A percentile compares a stretch with the other conserved stretches of the same genome.
Evolutionary conservation across 2,888 invertebrate genomes (phyloP).

Genomic region (Lithodes maja): DNA sequence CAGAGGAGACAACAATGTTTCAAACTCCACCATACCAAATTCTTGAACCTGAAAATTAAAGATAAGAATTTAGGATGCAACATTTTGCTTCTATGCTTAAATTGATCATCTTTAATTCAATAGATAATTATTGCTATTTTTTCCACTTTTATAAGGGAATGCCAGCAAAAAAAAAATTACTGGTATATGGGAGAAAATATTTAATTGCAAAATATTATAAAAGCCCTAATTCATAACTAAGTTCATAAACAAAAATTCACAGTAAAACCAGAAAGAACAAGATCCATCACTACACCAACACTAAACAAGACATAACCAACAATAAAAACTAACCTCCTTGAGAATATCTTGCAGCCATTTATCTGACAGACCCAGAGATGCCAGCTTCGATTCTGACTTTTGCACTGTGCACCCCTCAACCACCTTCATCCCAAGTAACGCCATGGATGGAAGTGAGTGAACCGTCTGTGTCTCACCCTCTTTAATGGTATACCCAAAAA

Average conservation of each 20-base stretch:
- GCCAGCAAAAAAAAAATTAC: too few relatives aligned
- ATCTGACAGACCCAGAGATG: neutral
- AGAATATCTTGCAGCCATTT: slow-evolving; percentile 8
- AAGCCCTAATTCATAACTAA: too few relatives aligned
- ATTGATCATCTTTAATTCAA: too few relatives aligned
- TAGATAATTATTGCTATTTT: neutral
- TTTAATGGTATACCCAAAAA: slow-evolving; percentile 33
- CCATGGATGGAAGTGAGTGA: slow-evolving; percentile 24
- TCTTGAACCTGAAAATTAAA: neutral
- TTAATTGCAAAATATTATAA: too few relatives aligned
- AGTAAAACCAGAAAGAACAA: too few relatives aligned
- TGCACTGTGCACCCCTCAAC: neutral
- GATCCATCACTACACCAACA: neutral
- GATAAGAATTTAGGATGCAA: slow-evolving; percentile 1
- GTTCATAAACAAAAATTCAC: too few relatives aligned
- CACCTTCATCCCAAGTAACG: slow-evolving; percentile 26
- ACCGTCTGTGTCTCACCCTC: slow-evolving; percentile 31
- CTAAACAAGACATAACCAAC: neutral
- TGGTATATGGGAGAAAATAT: too few relatives aligned
- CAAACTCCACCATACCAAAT: slow-evolving; percentile 14
- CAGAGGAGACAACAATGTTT: neutral
- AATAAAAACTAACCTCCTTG: neutral
- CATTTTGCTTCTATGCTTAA: too few relatives aligned
- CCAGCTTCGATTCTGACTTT: neutral
- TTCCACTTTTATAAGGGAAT: too few relatives aligned